These are phyloP conservation scores for Carcinoscorpius rotundicauda DNA, from an alignment of 1,140 invertebrate species.

Conservation along the genomic window DNA sequence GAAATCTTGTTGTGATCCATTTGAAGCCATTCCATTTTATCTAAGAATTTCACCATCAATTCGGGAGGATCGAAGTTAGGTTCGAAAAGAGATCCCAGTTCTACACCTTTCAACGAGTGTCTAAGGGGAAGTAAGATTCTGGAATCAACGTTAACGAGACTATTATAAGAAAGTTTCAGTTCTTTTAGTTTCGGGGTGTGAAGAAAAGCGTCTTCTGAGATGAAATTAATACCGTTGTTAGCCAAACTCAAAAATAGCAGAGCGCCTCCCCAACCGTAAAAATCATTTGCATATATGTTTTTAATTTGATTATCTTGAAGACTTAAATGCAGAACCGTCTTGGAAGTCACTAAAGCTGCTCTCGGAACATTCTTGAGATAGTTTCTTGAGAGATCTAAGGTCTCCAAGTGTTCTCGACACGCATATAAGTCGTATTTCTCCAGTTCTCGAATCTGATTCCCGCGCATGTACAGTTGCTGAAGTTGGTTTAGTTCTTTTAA, in stretches of 20 bases:
- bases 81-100: conserved; percentile 63
- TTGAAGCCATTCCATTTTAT: conserved; percentile 59
- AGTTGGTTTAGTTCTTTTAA: conserved; percentile 50
- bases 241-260: conserved; percentile 68
- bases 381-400: conserved; percentile 67
- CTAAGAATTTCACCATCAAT: conserved; percentile 52
- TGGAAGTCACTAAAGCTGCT: conserved; percentile 49
- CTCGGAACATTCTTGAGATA: conserved; percentile 55
- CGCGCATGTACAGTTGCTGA: conserved; percentile 67
- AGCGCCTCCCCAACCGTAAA: conserved; percentile 60
- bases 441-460: conserved; percentile 59
- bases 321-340: conserved; percentile 63
- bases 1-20: conserved; percentile 78
- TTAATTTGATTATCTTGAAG: conserved; percentile 73
- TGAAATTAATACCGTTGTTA: conserved; percentile 65
- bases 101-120: conserved; percentile 59
- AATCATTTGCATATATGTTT: conserved; percentile 56
- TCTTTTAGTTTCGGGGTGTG: conserved; percentile 58
- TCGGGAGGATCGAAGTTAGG: conserved; percentile 47
- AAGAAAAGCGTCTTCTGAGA: conserved; percentile 57
- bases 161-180: conserved; percentile 77
- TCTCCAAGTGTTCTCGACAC: conserved; percentile 53
- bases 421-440: conserved; percentile 67
- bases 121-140: conserved; percentile 52
- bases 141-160: conserved; percentile 58